These are phyloP conservation scores for Cebus imitator DNA, from an alignment of 2,113 vertebrate genomes.

Conservation along the genomic window DNA sequence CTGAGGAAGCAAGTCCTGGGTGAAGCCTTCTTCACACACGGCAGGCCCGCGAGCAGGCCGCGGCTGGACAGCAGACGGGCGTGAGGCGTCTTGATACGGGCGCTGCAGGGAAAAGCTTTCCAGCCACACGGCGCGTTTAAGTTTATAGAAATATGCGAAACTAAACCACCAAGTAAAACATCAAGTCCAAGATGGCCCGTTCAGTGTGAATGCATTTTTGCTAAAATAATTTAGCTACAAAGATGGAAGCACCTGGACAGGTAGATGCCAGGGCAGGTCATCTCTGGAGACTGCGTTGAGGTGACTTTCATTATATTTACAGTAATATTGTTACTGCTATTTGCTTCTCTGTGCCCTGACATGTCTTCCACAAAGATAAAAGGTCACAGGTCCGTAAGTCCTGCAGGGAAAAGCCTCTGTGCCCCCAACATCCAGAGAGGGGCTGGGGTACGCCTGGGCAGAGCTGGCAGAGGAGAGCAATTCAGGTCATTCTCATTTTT, in stretches of 20 bases:
- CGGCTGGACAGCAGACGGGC: neutral
- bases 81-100: rapidly evolving
- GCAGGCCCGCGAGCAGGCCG: neutral
- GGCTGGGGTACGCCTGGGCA: neutral
- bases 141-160: neutral
- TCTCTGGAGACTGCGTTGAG: rapidly evolving
- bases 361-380: neutral
- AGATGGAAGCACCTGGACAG: no score
- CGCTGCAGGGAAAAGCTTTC: neutral
- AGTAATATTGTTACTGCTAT: rapidly evolving
- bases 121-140: neutral
- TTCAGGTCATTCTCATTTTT: no score
- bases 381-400: conserved; percentile 25
- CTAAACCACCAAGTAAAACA: neutral
- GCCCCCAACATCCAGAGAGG: conserved; percentile 12
- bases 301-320: neutral
- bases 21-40: no score
- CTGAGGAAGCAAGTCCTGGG: neutral
- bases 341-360: neutral
- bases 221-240: neutral
- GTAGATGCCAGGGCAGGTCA: no score
- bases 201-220: rapidly evolving
- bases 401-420: neutral
- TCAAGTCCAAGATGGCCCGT: neutral
- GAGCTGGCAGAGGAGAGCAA: neutral